Conservation (phyloP, 2,888 invertebrate genomes). For the Cremastinae sp. region DNA sequence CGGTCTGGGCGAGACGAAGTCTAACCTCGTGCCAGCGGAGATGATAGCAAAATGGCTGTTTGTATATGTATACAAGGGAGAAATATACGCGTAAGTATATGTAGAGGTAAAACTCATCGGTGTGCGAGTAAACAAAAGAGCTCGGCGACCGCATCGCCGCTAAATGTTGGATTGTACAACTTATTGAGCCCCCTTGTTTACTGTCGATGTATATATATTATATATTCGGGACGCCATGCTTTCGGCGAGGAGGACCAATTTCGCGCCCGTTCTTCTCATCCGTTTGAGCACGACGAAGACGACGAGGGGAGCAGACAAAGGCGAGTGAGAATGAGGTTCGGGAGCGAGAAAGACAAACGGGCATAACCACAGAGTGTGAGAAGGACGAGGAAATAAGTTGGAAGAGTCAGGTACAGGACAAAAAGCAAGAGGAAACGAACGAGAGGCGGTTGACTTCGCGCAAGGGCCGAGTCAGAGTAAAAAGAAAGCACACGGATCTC, state of each 20-base stretch:
- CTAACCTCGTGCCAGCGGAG: slow-evolving; percentile 30
- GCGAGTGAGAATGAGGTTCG: slow-evolving; percentile 54
- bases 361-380: slow-evolving; percentile 37
- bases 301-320: slow-evolving; percentile 70
- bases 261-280: slow-evolving; percentile 60
- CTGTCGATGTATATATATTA: slow-evolving; percentile 21
- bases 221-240: slow-evolving; percentile 22
- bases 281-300: slow-evolving; percentile 65
- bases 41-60: slow-evolving; percentile 22
- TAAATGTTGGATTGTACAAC: slow-evolving; percentile 11
- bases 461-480: slow-evolving; percentile 54
- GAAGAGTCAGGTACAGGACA: slow-evolving; percentile 49
- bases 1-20: slow-evolving; percentile 47
- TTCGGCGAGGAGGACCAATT: slow-evolving; percentile 68
- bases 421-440: slow-evolving; percentile 46
- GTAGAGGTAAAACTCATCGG: neutral
- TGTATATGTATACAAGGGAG: slow-evolving; percentile 3
- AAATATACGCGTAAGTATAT: neutral
- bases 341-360: slow-evolving; percentile 44
- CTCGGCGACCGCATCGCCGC: neutral
- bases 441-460: slow-evolving; percentile 49
- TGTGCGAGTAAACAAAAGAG: slow-evolving; percentile 12
- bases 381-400: slow-evolving; percentile 63
- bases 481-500: slow-evolving; percentile 61
- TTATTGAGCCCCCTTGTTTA: slow-evolving; percentile 14